Evolutionary conservation across 2,113 vertebrate species (phyloP).

Genomic region (Scytalopus superciliaris): DNA sequence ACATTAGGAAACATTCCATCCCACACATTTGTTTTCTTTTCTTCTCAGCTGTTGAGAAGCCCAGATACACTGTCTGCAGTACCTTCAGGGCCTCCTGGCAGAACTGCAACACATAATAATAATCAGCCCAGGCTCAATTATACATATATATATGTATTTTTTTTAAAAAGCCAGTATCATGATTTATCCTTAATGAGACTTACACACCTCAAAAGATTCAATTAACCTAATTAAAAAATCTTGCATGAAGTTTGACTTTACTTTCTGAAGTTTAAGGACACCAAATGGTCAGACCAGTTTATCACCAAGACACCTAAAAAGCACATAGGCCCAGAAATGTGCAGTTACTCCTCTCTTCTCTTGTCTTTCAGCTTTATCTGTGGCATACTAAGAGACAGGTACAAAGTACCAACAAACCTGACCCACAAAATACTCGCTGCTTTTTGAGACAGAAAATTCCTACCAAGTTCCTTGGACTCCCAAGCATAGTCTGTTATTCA

Average conservation of each 20-base stretch:
- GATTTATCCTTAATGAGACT: background rate
- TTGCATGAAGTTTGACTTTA: background rate
- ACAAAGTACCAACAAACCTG: background rate
- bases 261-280: background rate
- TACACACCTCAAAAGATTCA: background rate
- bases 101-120: background rate
- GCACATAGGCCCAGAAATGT: rapidly evolving
- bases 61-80: background rate
- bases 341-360: background rate
- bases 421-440: background rate
- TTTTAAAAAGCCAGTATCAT: no score
- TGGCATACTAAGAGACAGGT: background rate
- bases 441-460: background rate
- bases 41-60: background rate
- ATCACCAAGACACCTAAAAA: background rate
- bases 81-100: background rate
- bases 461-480: background rate
- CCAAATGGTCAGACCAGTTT: background rate
- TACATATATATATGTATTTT: no score
- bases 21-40: background rate
- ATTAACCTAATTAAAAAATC: background rate
- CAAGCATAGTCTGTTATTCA: background rate
- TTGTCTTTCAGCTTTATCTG: background rate
- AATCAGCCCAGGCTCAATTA: background rate
- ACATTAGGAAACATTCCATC: constrained; percentile 6